A percentile compares a stretch with the other conserved stretches of the same genome.
Evolutionary conservation across 2,113 vertebrate genomes (phyloP).

Genomic region (Rhodinocichla rosea): DNA sequence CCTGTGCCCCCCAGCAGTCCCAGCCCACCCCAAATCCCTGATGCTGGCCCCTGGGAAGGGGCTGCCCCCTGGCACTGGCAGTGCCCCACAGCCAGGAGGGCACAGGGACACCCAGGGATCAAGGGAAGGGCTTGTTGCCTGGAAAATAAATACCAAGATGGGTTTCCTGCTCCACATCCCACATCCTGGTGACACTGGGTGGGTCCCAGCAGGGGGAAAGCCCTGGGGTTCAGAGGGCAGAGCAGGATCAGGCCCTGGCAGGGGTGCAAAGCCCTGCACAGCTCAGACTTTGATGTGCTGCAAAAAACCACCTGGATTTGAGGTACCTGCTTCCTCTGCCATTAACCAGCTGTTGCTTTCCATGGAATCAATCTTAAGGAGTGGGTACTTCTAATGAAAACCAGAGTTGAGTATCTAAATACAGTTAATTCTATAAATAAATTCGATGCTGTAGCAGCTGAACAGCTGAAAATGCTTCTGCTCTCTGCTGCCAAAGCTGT

Average conservation of each 20-base stretch:
- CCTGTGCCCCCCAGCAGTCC: not conserved
- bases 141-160: fast-evolving
- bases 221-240: not conserved
- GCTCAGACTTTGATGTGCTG: not conserved
- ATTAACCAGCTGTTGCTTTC: not conserved
- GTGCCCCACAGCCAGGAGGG: not conserved
- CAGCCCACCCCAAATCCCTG: not conserved
- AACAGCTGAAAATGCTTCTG: not conserved
- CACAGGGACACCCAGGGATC: not conserved
- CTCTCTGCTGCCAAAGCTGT: not conserved
- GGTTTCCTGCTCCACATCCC: not conserved
- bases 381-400: not conserved
- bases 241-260: not conserved
- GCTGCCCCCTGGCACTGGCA: not conserved
- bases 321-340: not conserved
- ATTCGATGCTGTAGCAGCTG: not conserved
- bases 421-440: not conserved
- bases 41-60: not conserved
- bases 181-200: not conserved
- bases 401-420: not conserved
- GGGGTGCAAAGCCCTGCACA: not conserved
- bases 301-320: fast-evolving
- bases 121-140: not conserved
- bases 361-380: not conserved
- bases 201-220: not conserved